phyloP scores from a whole-genome alignment of 2,113 vertebrate species.

The Amblyopsis rosae region DNA sequence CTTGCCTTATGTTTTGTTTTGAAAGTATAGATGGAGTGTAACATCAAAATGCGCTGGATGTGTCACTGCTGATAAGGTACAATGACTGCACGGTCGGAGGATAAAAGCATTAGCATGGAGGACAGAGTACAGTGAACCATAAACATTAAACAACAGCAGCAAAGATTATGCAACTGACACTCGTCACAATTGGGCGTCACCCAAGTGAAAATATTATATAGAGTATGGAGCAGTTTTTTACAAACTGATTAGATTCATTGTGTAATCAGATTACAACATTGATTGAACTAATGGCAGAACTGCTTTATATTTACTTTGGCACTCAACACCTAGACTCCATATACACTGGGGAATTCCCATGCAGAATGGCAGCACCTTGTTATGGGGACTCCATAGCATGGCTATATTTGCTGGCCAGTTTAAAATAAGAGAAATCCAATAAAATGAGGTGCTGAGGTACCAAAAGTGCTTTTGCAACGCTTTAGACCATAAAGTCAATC shows the following conservation, averaged over 20 bases:
- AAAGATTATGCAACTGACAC: not conserved
- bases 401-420: conserved; percentile 48
- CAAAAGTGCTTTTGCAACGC: too few species aligned
- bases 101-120: not conserved
- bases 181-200: not conserved
- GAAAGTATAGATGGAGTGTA: too few species aligned
- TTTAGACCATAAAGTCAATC: too few species aligned
- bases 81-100: not conserved
- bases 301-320: conserved; percentile 36
- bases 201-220: not conserved
- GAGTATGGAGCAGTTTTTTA: too few species aligned
- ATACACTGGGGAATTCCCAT: conserved; percentile 28
- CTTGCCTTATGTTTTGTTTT: too few species aligned
- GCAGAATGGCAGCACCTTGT: conserved; percentile 24
- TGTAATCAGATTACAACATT: too few species aligned
- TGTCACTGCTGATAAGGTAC: not conserved
- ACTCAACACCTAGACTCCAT: conserved; percentile 6
- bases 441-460: too few species aligned
- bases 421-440: too few species aligned
- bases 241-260: too few species aligned
- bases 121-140: not conserved
- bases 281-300: too few species aligned
- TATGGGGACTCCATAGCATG: conserved; percentile 27
- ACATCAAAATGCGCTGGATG: too few species aligned
- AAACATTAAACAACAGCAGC: not conserved